Percentiles rank a stretch among this genome's conserved stretches.
Conservation (phyloP, 2,113 vertebrate species). For the Sylvicapra grimmia region DNA sequence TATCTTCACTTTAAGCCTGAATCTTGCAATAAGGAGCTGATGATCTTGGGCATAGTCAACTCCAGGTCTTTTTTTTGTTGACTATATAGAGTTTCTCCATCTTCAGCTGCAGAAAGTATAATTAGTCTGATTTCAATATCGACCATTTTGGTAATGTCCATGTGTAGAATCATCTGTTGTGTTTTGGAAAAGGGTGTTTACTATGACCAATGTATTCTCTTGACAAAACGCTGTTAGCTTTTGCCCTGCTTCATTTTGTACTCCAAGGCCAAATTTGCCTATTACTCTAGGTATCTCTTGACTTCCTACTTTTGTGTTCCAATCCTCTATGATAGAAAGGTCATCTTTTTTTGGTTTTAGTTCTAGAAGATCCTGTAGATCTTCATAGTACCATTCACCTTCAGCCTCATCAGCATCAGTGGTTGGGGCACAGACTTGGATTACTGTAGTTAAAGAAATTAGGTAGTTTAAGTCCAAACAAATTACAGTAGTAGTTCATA, state of each 20-base stretch:
- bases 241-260: neutral
- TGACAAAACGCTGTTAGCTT: neutral
- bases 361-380: neutral
- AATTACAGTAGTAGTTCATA: neutral
- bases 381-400: neutral
- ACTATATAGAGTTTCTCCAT: neutral
- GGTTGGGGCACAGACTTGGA: neutral
- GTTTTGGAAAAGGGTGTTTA: neutral
- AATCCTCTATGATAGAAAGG: neutral
- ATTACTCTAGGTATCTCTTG: neutral
- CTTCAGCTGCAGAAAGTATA: neutral
- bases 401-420: neutral
- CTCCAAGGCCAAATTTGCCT: neutral
- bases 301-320: neutral
- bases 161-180: neutral
- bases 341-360: neutral
- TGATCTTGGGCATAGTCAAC: neutral
- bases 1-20: neutral
- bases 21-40: neutral
- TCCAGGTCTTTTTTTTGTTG: neutral
- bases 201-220: neutral
- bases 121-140: neutral
- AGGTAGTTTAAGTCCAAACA: neutral
- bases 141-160: neutral
- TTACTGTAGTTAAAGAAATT: neutral